Conservation (phyloP, 2,113 vertebrate species). For the Pseudorhombus dupliciocellatus region DNA sequence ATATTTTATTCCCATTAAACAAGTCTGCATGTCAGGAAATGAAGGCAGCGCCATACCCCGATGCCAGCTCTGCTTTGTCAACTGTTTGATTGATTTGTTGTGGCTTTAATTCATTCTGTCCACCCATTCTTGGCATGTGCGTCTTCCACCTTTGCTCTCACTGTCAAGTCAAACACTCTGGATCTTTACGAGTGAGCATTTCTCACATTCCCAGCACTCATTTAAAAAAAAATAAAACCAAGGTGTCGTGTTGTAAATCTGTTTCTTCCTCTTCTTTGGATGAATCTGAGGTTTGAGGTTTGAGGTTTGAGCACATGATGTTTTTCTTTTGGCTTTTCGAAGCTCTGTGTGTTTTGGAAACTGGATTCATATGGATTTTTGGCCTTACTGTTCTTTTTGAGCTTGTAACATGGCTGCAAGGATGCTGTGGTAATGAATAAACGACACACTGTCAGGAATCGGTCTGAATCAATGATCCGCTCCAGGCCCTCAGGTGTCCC, state of each 20-base stretch:
- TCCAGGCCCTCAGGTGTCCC: neutral
- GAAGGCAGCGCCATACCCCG: no score
- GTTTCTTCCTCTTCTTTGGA: neutral
- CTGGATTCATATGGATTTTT: neutral
- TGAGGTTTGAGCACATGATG: neutral
- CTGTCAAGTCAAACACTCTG: neutral
- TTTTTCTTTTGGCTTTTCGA: neutral
- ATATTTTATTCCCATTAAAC: no score
- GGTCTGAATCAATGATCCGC: neutral
- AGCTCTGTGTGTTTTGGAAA: neutral
- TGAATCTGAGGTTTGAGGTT: neutral
- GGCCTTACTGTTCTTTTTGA: constrained; percentile 1
- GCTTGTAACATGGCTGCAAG: neutral
- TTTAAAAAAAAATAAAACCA: neutral
- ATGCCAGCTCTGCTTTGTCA: no score
- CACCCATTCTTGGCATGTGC: constrained; percentile 8
- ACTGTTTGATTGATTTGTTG: no score
- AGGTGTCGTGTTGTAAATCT: accelerated
- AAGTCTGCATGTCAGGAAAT: no score
- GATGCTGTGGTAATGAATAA: constrained; percentile 15
- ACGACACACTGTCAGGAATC: neutral
- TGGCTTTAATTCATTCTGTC: no score
- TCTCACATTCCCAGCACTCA: constrained; percentile 17
- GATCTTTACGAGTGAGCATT: constrained; percentile 1
- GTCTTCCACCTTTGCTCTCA: neutral